Conservation (phyloP, 2,797 vertebrate species). For the Psittacula derbiana region DNA sequence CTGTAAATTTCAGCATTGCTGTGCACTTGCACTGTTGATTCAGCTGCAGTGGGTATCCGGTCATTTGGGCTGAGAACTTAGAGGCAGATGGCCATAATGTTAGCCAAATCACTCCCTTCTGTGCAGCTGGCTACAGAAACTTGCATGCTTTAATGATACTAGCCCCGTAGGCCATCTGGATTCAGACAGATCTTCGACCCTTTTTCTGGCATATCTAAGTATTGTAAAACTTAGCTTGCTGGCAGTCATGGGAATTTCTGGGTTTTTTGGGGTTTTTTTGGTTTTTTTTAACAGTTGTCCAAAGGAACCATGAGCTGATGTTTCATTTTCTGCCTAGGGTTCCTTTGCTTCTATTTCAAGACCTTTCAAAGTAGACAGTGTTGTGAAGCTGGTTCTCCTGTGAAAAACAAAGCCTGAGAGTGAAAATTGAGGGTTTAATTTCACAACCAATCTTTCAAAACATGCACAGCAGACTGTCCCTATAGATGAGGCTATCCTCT, state of each 20-base stretch:
- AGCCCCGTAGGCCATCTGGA: slow-evolving; percentile 39
- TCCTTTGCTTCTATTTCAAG: neutral
- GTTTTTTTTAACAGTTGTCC: neutral
- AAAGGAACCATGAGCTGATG: neutral
- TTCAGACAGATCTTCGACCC: neutral
- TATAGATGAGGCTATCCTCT: neutral
- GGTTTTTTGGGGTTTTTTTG: neutral
- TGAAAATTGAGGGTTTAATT: rapidly evolving
- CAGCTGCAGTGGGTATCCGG: slow-evolving; percentile 21
- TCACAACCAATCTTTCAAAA: rapidly evolving
- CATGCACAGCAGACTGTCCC: neutral
- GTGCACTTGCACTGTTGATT: neutral
- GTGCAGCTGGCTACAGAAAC: neutral
- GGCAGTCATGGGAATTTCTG: neutral
- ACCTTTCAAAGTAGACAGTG: rapidly evolving
- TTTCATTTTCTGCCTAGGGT: neutral
- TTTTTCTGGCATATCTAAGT: neutral
- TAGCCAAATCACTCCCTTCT: neutral
- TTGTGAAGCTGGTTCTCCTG: neutral
- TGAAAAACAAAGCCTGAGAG: neutral
- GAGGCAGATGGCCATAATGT: neutral
- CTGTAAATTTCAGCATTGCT: neutral
- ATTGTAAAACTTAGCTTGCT: neutral
- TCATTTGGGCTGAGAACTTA: neutral
- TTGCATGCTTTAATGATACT: neutral